Percentiles rank a stretch among this genome's conserved stretches.
Conservation (phyloP, 1,140 invertebrate genomes). For the Colletes gigas region DNA sequence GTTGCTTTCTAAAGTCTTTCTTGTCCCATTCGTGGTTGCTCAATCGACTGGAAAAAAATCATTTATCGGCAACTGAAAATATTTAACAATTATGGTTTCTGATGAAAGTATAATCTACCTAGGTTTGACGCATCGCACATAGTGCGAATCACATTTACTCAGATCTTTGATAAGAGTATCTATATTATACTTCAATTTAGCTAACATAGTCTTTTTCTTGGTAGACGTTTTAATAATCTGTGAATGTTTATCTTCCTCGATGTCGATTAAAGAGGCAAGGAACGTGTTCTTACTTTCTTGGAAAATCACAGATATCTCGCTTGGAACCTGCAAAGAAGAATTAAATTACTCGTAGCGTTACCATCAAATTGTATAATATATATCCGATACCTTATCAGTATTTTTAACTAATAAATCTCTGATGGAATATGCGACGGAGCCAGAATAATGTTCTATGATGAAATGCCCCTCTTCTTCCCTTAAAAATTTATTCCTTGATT, state of each 20-base stretch:
- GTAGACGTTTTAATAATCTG: slow-evolving; percentile 40
- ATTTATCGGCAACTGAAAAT: too few relatives aligned
- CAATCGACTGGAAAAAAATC: slow-evolving; percentile 15
- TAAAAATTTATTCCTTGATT: slow-evolving; percentile 15
- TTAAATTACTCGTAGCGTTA: neutral
- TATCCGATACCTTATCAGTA: slow-evolving; percentile 47
- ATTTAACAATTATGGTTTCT: too few relatives aligned
- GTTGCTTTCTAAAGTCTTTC: slow-evolving; percentile 65
- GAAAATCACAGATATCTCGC: slow-evolving; percentile 43
- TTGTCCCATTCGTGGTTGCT: slow-evolving; percentile 28
- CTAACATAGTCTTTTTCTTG: slow-evolving; percentile 68
- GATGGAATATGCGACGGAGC: slow-evolving; percentile 39
- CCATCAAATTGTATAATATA: neutral
- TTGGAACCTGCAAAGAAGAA: slow-evolving; percentile 37
- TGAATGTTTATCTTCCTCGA: neutral
- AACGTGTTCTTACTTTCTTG: slow-evolving; percentile 41
- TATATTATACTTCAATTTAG: slow-evolving; percentile 69
- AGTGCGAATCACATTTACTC: slow-evolving; percentile 69
- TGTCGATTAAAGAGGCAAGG: slow-evolving; percentile 30
- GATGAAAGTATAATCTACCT: slow-evolving; percentile 53
- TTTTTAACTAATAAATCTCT: slow-evolving; percentile 47
- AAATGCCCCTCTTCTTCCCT: slow-evolving; percentile 28
- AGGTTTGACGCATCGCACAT: slow-evolving; percentile 70
- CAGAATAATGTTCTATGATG: slow-evolving; percentile 41
- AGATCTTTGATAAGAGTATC: slow-evolving; percentile 67